Percentiles rank a stretch among this genome's conserved stretches.
These are phyloP conservation scores for Ceratina japonica DNA, from an alignment of 1,140 invertebrate genomes.

Conservation along the genomic window DNA sequence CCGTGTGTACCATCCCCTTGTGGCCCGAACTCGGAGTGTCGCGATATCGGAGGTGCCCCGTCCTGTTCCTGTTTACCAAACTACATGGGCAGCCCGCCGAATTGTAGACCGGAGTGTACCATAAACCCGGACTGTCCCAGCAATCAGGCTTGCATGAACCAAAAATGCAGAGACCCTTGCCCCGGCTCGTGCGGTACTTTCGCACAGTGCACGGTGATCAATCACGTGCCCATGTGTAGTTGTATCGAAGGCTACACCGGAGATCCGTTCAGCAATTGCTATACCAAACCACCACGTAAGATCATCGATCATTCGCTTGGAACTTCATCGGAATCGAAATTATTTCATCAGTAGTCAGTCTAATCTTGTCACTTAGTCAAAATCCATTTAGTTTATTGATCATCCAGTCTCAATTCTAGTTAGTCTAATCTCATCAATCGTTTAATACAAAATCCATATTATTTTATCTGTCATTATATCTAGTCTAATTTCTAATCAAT, in stretches of 20 bases:
- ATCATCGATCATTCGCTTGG: not conserved
- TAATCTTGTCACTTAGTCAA: no score
- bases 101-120: slow-evolving; percentile 84
- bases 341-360: no score
- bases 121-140: slow-evolving; percentile 80
- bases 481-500: no score
- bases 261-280: slow-evolving; percentile 82
- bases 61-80: slow-evolving; percentile 83
- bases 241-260: slow-evolving; percentile 82
- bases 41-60: slow-evolving; percentile 81
- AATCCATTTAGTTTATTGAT: no score
- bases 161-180: slow-evolving; percentile 85
- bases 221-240: slow-evolving; percentile 89
- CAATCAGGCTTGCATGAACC: slow-evolving; percentile 76
- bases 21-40: slow-evolving; percentile 84
- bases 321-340: no score
- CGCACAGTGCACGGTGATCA: slow-evolving; percentile 85
- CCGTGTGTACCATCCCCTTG: slow-evolving; percentile 82
- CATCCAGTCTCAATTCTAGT: no score
- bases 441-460: no score
- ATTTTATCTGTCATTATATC: no score
- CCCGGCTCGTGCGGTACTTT: slow-evolving; percentile 88
- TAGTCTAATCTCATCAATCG: no score
- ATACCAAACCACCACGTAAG: slow-evolving; percentile 41
- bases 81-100: slow-evolving; percentile 84